These are phyloP conservation scores for Rhyacophila evoluta DNA, from an alignment of 2,888 invertebrate species.

Conservation along the genomic window DNA sequence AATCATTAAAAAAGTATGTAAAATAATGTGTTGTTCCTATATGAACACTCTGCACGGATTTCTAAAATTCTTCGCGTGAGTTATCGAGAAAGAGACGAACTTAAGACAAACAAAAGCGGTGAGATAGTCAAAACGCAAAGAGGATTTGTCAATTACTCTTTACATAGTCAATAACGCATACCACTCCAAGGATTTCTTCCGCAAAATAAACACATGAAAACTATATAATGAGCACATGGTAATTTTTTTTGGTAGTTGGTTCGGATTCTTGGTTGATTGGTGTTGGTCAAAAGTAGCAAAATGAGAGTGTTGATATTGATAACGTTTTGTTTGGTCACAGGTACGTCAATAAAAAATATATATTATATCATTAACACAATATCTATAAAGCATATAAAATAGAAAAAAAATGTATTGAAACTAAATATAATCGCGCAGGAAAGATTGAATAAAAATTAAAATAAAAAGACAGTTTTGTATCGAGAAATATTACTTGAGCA, in stretches of 20 bases:
- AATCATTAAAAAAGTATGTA: too few species aligned
- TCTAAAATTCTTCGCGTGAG: not conserved
- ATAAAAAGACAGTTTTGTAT: too few species aligned
- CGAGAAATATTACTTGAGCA: too few species aligned
- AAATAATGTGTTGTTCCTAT: too few species aligned
- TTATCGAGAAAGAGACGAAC: constrained; percentile 40
- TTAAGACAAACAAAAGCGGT: constrained; percentile 32
- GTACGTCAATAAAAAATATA: constrained; percentile 61
- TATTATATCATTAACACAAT: not conserved
- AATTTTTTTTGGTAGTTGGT: constrained; percentile 58
- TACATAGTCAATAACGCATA: constrained; percentile 36
- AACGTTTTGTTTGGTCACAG: constrained; percentile 63
- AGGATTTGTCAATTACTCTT: constrained; percentile 50
- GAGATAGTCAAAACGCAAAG: constrained; percentile 36
- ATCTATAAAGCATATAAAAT: too few species aligned
- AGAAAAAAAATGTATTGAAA: too few species aligned
- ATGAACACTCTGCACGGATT: not conserved
- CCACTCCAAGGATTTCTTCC: constrained; percentile 49
- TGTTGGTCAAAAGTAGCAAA: constrained; percentile 56
- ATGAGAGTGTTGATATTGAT: constrained; percentile 64
- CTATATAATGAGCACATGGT: constrained; percentile 38
- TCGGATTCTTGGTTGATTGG: constrained; percentile 45
- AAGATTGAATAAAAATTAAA: too few species aligned
- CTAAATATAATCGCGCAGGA: too few species aligned
- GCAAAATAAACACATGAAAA: constrained; percentile 41